Percentiles rank a stretch among this genome's conserved stretches.
These are phyloP conservation scores for Chironomus riparius DNA, from an alignment of 2,888 invertebrate species.

Conservation along the genomic window DNA sequence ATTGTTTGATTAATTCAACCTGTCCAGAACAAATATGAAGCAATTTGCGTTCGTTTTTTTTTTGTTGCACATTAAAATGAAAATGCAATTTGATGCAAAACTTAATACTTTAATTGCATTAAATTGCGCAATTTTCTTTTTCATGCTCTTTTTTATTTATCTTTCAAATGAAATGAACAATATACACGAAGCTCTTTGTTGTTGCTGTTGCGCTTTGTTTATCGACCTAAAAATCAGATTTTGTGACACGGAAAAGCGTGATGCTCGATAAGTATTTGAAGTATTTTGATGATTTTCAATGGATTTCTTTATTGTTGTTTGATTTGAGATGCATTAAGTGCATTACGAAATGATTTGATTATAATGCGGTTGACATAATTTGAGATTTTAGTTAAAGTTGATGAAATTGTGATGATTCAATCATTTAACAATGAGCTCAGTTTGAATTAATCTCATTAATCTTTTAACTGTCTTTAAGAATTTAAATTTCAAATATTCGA, in stretches of 20 bases:
- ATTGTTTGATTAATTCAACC: slow-evolving; percentile 16
- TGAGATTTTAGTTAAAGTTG: too few relatives aligned
- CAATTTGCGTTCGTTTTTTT: background rate
- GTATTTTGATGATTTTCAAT: too few relatives aligned
- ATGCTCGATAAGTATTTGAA: background rate
- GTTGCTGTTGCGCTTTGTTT: background rate
- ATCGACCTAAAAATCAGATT: background rate
- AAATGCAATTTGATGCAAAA: slow-evolving; percentile 9
- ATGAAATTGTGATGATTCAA: too few relatives aligned
- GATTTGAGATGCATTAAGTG: too few relatives aligned
- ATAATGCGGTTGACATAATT: too few relatives aligned
- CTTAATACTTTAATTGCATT: slow-evolving; percentile 1
- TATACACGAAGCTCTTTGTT: too few relatives aligned
- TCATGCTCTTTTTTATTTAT: slow-evolving; percentile 7
- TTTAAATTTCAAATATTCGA: too few relatives aligned
- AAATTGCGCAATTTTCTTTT: slow-evolving; percentile 21
- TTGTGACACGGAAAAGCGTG: background rate
- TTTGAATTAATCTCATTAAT: too few relatives aligned
- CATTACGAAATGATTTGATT: too few relatives aligned
- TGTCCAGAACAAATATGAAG: slow-evolving; percentile 9
- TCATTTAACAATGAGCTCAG: too few relatives aligned
- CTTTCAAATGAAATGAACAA: slow-evolving; percentile 5
- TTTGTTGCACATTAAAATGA: background rate
- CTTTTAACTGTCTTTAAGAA: too few relatives aligned
- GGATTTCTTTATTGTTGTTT: too few relatives aligned